These are phyloP conservation scores for Eospalax fontanierii DNA, from an alignment of 2,797 vertebrate genomes.

Conservation along the genomic window DNA sequence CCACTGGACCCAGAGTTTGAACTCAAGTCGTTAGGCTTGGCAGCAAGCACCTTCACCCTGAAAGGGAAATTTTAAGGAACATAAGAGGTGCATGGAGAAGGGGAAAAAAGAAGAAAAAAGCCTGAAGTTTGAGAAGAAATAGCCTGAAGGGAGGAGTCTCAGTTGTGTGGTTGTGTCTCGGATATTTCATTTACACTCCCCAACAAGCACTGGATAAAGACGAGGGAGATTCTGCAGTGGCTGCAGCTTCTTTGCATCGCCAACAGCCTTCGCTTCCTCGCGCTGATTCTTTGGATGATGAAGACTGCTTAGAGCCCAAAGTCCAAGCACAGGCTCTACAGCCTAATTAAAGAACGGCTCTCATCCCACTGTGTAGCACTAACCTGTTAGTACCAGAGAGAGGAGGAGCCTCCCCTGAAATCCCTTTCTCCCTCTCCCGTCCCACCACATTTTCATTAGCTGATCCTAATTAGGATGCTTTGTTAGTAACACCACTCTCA, in stretches of 20 bases:
- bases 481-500: conserved; percentile 17
- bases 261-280: background rate
- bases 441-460: conserved; percentile 61
- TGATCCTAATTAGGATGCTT: conserved; percentile 69
- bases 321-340: background rate
- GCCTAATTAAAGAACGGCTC: conserved; percentile 42
- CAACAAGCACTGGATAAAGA: background rate
- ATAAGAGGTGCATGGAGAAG: background rate
- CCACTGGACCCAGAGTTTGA: background rate
- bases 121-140: background rate
- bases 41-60: background rate
- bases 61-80: background rate
- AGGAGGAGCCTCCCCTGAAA: conserved; percentile 22
- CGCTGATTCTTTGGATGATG: background rate
- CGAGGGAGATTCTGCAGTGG: too few relatives aligned
- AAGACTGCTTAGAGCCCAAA: conserved; percentile 8
- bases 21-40: background rate
- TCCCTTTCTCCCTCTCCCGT: background rate
- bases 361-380: background rate
- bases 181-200: background rate
- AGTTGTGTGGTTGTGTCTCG: too few relatives aligned
- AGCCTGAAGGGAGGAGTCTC: background rate
- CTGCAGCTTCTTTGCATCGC: background rate
- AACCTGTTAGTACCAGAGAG: background rate
- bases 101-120: background rate